Conservation (phyloP, 2,113 vertebrate genomes). For the Poicephalus gulielmi region DNA sequence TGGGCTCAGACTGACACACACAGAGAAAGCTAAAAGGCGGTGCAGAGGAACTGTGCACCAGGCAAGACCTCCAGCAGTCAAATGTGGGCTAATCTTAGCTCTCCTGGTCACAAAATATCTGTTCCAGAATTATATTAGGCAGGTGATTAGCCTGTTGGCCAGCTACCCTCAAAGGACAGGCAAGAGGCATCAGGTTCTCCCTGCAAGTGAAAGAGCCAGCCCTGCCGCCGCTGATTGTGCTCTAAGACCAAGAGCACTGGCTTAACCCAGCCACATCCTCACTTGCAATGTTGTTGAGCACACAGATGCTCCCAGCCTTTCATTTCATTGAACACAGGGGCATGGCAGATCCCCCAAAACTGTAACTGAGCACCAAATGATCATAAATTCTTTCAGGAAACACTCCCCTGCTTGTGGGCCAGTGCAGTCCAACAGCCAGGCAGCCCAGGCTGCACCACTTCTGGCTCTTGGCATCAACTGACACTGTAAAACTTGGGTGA, state of each 20-base stretch:
- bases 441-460: neutral
- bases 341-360: neutral
- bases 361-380: neutral
- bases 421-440: neutral
- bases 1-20: neutral
- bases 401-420: neutral
- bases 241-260: neutral
- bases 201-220: neutral
- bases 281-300: neutral
- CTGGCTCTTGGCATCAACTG: neutral
- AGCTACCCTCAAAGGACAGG: neutral
- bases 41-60: neutral
- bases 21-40: neutral
- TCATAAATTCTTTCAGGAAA: neutral
- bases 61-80: neutral
- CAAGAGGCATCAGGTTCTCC: neutral
- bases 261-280: neutral
- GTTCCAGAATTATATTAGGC: slow-evolving; percentile 51
- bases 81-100: slow-evolving; percentile 33
- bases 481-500: neutral
- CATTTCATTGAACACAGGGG: neutral
- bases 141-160: neutral
- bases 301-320: neutral
- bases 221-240: neutral
- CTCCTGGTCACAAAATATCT: slow-evolving; percentile 11